phyloP scores from a whole-genome alignment of 2,888 invertebrate species.

The Lepidocyrtoides sp. region DNA sequence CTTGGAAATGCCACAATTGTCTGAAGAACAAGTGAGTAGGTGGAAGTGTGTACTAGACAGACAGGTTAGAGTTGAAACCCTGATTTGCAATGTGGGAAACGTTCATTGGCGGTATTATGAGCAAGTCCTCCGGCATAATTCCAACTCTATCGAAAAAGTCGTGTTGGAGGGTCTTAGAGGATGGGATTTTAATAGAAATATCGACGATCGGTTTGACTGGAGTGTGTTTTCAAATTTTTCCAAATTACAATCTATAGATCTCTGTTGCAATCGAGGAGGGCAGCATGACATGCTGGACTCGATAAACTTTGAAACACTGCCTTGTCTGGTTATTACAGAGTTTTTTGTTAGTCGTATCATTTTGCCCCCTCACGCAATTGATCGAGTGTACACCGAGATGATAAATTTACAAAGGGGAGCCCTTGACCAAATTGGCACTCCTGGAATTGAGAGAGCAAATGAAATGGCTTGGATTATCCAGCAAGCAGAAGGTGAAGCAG shows the following conservation, averaged over 20 bases:
- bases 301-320: conserved; percentile 66
- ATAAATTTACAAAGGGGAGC: conserved; percentile 59
- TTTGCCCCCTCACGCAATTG: conserved; percentile 68
- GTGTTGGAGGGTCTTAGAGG: conserved; percentile 64
- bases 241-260: conserved; percentile 41
- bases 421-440: conserved; percentile 71
- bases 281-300: conserved; percentile 60
- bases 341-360: conserved; percentile 70
- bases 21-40: conserved; percentile 45
- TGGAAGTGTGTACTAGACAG: conserved; percentile 74
- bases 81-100: conserved; percentile 55
- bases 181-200: conserved; percentile 31
- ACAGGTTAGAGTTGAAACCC: conserved; percentile 52
- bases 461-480: conserved; percentile 67
- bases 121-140: conserved; percentile 47
- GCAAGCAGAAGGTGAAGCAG: conserved; percentile 29
- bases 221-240: conserved; percentile 52
- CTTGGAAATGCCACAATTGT: conserved; percentile 71
- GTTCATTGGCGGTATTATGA: conserved; percentile 71
- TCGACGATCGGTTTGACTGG: conserved; percentile 71
- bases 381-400: conserved; percentile 74
- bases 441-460: conserved; percentile 67
- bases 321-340: conserved; percentile 65
- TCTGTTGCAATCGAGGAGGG: conserved; percentile 52
- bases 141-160: conserved; percentile 44